Evolutionary conservation across 2,797 vertebrate genomes (phyloP).

Genomic region (Cuniculus paca): DNA sequence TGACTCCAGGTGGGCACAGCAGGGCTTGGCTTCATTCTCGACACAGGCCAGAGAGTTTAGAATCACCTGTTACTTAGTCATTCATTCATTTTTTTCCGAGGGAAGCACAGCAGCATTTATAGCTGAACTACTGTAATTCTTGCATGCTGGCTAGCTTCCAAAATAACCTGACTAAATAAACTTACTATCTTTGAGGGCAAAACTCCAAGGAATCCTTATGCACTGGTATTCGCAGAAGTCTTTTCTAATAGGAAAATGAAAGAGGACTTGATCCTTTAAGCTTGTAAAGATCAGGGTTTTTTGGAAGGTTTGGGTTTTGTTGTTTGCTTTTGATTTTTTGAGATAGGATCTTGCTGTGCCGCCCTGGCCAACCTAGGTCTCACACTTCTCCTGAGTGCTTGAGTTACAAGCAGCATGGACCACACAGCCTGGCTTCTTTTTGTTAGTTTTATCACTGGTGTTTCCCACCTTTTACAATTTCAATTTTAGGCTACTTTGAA

Average conservation of each 20-base stretch:
- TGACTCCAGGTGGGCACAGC: background rate
- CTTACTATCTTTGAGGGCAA: background rate
- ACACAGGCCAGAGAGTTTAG: conserved; percentile 23
- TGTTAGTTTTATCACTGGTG: background rate
- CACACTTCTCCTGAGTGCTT: background rate
- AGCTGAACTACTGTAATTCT: conserved; percentile 42
- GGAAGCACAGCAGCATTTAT: conserved; percentile 41
- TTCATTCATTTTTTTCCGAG: conserved; percentile 26
- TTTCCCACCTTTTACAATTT: background rate
- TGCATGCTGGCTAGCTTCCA: conserved; percentile 53
- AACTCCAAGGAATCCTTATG: background rate
- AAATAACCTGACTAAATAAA: conserved; percentile 25
- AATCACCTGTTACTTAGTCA: conserved; percentile 67
- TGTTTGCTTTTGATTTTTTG: background rate
- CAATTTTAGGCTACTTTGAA: background rate
- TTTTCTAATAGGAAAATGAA: conserved; percentile 19
- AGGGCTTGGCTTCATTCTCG: background rate
- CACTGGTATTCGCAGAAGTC: background rate
- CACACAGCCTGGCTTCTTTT: background rate
- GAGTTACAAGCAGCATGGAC: background rate
- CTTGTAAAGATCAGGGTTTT: background rate
- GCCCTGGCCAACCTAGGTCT: background rate
- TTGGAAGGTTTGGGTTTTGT: background rate
- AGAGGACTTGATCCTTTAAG: background rate
- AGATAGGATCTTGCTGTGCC: background rate